Percentiles rank a stretch among this genome's conserved stretches.
phyloP scores from a whole-genome alignment of 1,140 invertebrate genomes.

The Cherax destructor region DNA sequence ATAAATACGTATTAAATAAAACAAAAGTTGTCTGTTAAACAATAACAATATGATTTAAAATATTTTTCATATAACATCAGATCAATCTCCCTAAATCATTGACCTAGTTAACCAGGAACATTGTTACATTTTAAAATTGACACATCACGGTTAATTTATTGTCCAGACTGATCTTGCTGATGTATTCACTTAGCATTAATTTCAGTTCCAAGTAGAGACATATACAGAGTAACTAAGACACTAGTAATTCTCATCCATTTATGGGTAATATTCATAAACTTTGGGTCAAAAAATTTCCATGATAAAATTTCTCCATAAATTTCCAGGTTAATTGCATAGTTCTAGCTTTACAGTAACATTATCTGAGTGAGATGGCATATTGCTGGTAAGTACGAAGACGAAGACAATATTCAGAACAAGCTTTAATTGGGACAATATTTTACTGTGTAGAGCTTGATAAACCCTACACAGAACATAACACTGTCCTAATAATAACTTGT shows the following conservation, averaged over 20 bases:
- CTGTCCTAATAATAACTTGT: too few relatives aligned
- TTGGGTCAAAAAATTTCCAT: not conserved
- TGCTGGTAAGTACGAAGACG: not conserved
- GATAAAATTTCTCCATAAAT: not conserved
- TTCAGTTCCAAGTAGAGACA: not conserved
- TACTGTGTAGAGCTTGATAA: too few relatives aligned
- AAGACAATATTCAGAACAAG: not conserved
- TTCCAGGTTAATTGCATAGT: slow-evolving; percentile 55
- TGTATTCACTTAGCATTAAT: not conserved
- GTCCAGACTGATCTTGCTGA: not conserved
- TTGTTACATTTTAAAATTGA: not conserved
- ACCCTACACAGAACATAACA: too few relatives aligned
- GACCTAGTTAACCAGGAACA: not conserved
- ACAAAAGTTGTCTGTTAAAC: not conserved
- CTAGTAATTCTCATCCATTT: not conserved
- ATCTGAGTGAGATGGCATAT: too few relatives aligned
- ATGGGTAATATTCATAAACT: not conserved
- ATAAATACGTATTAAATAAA: not conserved
- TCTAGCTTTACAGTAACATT: slow-evolving; percentile 42
- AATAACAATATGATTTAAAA: not conserved
- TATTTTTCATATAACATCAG: not conserved
- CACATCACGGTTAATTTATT: not conserved
- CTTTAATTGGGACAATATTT: too few relatives aligned
- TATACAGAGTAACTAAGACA: not conserved
- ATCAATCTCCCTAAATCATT: not conserved